These are phyloP conservation scores for Drosophila ustulata DNA, from an alignment of 2,888 invertebrate genomes.

Conservation along the genomic window DNA sequence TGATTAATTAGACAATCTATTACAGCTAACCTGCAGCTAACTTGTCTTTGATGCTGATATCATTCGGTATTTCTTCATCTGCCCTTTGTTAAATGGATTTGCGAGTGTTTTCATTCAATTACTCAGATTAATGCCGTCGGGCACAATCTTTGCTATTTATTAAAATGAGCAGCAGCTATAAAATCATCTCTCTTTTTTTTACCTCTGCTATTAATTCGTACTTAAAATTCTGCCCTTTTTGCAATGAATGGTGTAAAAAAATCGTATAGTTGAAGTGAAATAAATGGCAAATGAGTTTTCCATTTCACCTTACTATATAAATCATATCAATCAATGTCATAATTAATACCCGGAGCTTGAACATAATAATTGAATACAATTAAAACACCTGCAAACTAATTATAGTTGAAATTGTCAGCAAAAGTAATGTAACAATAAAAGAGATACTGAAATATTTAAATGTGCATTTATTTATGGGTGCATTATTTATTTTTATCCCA, in stretches of 20 bases:
- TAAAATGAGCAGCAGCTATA: conserved; percentile 34
- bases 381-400: conserved; percentile 32
- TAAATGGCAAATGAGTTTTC: conserved; percentile 26
- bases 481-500: neutral
- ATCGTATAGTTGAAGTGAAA: conserved; percentile 7
- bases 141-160: conserved; percentile 27
- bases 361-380: conserved; percentile 41
- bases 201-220: conserved; percentile 6
- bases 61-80: neutral
- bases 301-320: conserved; percentile 11
- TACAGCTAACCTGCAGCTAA: neutral
- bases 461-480: neutral
- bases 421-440: neutral
- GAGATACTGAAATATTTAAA: neutral
- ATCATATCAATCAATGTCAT: conserved; percentile 46
- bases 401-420: conserved; percentile 24
- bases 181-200: conserved; percentile 16
- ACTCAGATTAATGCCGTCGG: conserved; percentile 18
- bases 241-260: neutral
- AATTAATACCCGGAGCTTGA: conserved; percentile 31
- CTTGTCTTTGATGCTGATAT: neutral
- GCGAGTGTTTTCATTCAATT: conserved; percentile 24
- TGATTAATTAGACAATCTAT: neutral
- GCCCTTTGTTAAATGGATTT: conserved; percentile 3
- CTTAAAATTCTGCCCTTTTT: conserved; percentile 17